Evolutionary conservation across 1,140 invertebrate genomes (phyloP).

Genomic region (Diabrotica undecimpunctata): DNA sequence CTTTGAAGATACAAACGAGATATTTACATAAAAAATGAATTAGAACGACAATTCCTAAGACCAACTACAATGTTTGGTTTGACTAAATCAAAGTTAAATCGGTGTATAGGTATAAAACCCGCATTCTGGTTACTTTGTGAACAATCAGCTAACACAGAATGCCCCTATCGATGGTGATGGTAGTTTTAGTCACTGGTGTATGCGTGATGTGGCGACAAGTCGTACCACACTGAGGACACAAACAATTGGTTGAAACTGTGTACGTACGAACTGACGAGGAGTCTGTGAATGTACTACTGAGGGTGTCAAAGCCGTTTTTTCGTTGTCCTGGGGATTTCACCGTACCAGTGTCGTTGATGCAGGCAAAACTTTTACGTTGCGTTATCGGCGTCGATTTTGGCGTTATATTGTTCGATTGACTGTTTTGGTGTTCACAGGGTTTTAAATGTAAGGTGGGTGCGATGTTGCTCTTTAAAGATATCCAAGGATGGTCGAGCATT

Average conservation of each 20-base stretch:
- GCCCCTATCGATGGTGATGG: constrained; percentile 46
- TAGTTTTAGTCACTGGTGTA: constrained; percentile 43
- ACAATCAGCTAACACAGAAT: constrained; percentile 44
- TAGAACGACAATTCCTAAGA: no score
- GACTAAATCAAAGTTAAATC: no score
- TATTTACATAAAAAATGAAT: no score
- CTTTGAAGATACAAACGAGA: no score
- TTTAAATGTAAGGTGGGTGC: constrained; percentile 28
- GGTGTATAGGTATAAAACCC: no score
- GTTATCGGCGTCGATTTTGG: constrained; percentile 40
- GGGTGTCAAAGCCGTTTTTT: constrained; percentile 37
- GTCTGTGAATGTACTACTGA: constrained; percentile 37
- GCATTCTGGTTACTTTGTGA: background rate
- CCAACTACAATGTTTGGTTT: no score
- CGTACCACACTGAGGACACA: constrained; percentile 47
- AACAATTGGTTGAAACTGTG: constrained; percentile 41
- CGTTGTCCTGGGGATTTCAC: constrained; percentile 33
- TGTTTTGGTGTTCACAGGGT: constrained; percentile 20
- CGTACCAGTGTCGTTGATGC: constrained; percentile 25
- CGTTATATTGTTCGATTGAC: constrained; percentile 27
- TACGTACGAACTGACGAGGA: constrained; percentile 40
- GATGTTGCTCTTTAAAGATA: constrained; percentile 38
- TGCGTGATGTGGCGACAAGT: constrained; percentile 45
- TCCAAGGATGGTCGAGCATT: constrained; percentile 46
- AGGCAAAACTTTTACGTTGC: constrained; percentile 39